phyloP scores from a whole-genome alignment of 2,888 invertebrate species.

The Parthenolecanium corni region DNA sequence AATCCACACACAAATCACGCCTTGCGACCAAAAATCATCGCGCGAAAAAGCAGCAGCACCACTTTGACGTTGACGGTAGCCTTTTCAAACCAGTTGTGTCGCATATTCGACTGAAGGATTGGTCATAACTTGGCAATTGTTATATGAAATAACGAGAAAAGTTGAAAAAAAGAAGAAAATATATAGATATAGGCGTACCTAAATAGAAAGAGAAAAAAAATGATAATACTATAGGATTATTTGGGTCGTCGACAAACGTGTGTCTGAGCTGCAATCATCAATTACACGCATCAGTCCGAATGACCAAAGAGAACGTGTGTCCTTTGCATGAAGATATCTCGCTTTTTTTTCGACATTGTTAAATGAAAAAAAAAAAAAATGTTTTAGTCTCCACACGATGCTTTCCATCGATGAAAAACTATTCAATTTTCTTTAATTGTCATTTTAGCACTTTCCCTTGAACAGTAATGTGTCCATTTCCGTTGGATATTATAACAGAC shows the following conservation, averaged over 20 bases:
- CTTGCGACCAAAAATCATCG: background rate
- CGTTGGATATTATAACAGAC: background rate
- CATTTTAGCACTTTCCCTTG: conserved; percentile 22
- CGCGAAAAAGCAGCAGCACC: too few species aligned
- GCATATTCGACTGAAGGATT: conserved; percentile 14
- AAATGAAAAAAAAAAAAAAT: conserved; percentile 8
- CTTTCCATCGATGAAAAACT: conserved; percentile 18
- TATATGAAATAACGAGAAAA: conserved; percentile 22
- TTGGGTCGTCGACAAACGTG: conserved; percentile 27
- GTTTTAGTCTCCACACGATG: background rate
- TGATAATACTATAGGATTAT: conserved; percentile 6
- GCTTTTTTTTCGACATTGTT: conserved; percentile 7
- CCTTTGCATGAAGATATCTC: conserved; percentile 26
- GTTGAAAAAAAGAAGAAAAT: background rate
- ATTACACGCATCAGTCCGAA: conserved; percentile 26
- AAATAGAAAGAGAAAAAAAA: too few species aligned
- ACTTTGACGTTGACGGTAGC: too few species aligned
- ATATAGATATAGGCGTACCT: too few species aligned
- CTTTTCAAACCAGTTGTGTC: background rate
- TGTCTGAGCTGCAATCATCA: conserved; percentile 28
- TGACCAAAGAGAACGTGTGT: conserved; percentile 26
- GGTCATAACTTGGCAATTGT: conserved; percentile 21
- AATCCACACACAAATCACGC: background rate
- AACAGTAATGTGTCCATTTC: conserved; percentile 6
- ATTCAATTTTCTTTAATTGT: conserved; percentile 25